A percentile compares a stretch with the other conserved stretches of the same genome.
Conservation (phyloP, 2,113 vertebrate species). For the Cynoglossus semilaevis region DNA sequence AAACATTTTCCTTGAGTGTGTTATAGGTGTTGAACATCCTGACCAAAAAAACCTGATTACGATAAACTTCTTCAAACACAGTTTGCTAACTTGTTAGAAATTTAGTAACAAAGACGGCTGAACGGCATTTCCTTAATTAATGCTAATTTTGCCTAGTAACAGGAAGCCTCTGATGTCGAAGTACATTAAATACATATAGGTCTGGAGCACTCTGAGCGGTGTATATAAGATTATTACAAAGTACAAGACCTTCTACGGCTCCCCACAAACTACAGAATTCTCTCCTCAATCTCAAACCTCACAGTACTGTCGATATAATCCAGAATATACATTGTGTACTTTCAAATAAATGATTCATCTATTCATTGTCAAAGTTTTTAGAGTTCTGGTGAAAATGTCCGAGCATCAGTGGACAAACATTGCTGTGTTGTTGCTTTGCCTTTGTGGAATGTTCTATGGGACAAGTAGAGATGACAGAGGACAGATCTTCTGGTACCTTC, state of each 20-base stretch:
- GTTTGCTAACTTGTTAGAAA: too few relatives aligned
- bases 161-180: background rate
- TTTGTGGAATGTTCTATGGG: slow-evolving; percentile 49
- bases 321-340: too few relatives aligned
- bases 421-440: slow-evolving; percentile 49
- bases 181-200: slow-evolving; percentile 10
- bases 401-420: slow-evolving; percentile 12
- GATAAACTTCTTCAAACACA: too few relatives aligned
- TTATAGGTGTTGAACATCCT: too few relatives aligned
- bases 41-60: too few relatives aligned
- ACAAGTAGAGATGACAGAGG: slow-evolving; percentile 52
- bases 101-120: too few relatives aligned
- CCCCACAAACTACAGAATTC: slow-evolving; percentile 44
- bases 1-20: too few relatives aligned
- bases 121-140: too few relatives aligned
- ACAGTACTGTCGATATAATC: slow-evolving; percentile 52
- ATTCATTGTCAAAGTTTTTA: too few relatives aligned
- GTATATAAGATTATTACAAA: slow-evolving; percentile 22
- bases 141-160: too few relatives aligned
- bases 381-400: slow-evolving; percentile 30
- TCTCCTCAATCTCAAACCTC: slow-evolving; percentile 59
- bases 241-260: slow-evolving; percentile 46
- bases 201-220: slow-evolving; percentile 35
- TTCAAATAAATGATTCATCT: too few relatives aligned
- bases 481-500: slow-evolving; percentile 67